Conservation (phyloP, 2,797 vertebrate species). For the Gallinago nigripennis region DNA sequence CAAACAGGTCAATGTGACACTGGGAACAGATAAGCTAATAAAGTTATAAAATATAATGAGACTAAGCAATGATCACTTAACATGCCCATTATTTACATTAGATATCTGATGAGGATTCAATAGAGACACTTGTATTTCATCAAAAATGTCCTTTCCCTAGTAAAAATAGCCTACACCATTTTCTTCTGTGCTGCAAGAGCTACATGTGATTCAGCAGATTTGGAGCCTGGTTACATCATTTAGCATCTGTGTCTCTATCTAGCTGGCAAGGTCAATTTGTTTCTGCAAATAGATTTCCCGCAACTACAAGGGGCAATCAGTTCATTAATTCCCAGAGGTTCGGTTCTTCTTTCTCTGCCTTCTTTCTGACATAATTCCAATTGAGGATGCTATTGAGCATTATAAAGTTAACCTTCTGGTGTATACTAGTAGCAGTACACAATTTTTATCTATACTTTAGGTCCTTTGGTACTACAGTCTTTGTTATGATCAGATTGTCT, state of each 20-base stretch:
- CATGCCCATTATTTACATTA: neutral
- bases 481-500: neutral
- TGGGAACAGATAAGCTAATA: neutral
- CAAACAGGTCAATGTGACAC: neutral
- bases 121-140: neutral
- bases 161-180: conserved; percentile 5
- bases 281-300: conserved; percentile 56
- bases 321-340: conserved; percentile 37
- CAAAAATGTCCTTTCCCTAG: neutral
- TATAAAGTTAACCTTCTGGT: conserved; percentile 25
- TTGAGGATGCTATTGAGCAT: conserved; percentile 1
- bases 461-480: neutral
- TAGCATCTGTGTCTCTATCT: conserved; percentile 39
- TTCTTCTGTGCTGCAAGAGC: neutral
- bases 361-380: conserved; percentile 11
- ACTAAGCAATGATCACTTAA: neutral
- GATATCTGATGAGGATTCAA: neutral
- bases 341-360: neutral
- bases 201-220: conserved; percentile 15
- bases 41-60: neutral
- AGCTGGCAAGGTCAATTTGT: conserved; percentile 59
- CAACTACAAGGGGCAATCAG: conserved; percentile 36
- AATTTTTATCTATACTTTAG: neutral
- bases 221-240: conserved; percentile 42
- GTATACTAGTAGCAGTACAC: neutral